These are phyloP conservation scores for Carlito syrichta DNA, from an alignment of 2,113 vertebrate genomes.

Conservation along the genomic window DNA sequence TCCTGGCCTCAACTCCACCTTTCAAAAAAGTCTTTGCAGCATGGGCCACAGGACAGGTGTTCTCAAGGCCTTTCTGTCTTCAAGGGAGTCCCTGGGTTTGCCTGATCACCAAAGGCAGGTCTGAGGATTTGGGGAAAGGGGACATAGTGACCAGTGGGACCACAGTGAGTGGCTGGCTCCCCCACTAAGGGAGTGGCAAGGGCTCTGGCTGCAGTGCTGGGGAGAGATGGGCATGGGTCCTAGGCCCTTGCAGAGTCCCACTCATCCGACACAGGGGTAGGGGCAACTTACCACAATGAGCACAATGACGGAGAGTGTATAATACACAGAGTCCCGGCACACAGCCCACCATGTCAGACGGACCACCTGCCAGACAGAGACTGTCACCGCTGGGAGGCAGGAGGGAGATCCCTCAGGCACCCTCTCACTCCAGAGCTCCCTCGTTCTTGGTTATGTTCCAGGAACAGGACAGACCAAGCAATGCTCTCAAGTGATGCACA, in stretches of 20 bases:
- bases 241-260: not conserved
- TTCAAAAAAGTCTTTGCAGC: no score
- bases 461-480: not conserved
- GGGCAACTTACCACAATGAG: constrained; percentile 92
- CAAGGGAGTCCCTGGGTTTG: no score
- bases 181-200: accelerated
- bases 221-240: not conserved
- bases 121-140: not conserved
- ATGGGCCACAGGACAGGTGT: accelerated
- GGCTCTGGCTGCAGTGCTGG: not conserved
- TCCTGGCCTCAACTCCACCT: no score
- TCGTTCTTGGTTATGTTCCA: not conserved
- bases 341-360: constrained; percentile 94
- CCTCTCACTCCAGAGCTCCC: not conserved
- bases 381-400: no score
- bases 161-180: not conserved
- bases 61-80: not conserved
- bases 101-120: not conserved
- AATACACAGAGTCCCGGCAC: constrained; percentile 95
- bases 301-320: constrained; percentile 91
- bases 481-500: not conserved
- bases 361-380: constrained; percentile 88
- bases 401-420: no score
- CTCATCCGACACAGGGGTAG: no score
- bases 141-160: accelerated